Evolutionary conservation across 2,888 invertebrate genomes (phyloP).

Genomic region (Argyresthia goedartella): DNA sequence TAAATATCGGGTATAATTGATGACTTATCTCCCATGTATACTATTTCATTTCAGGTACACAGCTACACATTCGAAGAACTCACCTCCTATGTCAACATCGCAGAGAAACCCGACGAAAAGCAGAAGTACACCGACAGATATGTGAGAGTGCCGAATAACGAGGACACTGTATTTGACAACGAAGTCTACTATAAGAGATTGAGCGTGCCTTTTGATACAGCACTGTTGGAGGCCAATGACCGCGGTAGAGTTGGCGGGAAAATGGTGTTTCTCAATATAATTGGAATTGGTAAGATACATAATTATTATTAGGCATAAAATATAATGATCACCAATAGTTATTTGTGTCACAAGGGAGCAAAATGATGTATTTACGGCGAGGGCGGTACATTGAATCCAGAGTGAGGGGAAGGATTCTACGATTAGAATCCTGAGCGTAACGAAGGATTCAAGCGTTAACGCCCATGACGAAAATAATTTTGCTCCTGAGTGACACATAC

Average conservation of each 20-base stretch:
- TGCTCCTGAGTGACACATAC: too few species aligned
- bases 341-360: too few species aligned
- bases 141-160: conserved; percentile 20
- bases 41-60: conserved; percentile 31
- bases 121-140: conserved; percentile 36
- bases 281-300: conserved; percentile 73
- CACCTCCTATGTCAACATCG: conserved; percentile 31
- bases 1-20: too few species aligned
- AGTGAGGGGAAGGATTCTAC: too few species aligned
- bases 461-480: too few species aligned
- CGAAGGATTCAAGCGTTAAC: too few species aligned
- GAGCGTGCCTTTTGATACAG: conserved; percentile 70
- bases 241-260: conserved; percentile 61
- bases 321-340: too few species aligned
- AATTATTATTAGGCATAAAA: too few species aligned
- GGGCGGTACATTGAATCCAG: too few species aligned
- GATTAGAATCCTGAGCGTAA: too few species aligned
- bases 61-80: conserved; percentile 45
- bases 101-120: conserved; percentile 27
- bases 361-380: too few species aligned
- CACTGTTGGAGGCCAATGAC: conserved; percentile 72
- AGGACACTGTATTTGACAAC: conserved; percentile 37
- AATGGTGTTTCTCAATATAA: conserved; percentile 73
- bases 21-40: neutral
- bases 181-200: conserved; percentile 64